A percentile compares a stretch with the other conserved stretches of the same genome.
phyloP scores from a whole-genome alignment of 1,140 invertebrate species.

The Drosophila simulans region DNA sequence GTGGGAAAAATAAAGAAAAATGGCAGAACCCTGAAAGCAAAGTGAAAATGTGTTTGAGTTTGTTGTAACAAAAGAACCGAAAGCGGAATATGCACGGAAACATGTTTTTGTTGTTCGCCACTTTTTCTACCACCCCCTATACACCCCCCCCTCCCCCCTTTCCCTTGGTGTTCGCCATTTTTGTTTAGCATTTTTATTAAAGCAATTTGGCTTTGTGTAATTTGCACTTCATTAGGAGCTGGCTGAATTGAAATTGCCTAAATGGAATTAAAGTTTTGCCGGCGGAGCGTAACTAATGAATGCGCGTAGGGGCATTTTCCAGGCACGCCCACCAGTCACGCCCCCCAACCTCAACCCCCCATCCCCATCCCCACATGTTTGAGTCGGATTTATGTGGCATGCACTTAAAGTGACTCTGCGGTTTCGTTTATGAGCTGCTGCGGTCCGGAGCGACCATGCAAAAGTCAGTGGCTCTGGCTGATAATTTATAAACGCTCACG shows the following conservation, averaged over 20 bases:
- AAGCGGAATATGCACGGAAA: conserved; percentile 51
- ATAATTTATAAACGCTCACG: conserved; percentile 73
- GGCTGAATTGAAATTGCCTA: conserved; percentile 22
- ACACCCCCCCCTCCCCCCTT: neutral
- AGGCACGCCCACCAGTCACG: too few species aligned
- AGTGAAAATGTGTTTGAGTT: conserved; percentile 77
- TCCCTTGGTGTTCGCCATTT: conserved; percentile 17
- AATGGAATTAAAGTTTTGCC: conserved; percentile 44
- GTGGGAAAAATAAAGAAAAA: conserved; percentile 1
- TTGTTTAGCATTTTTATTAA: conserved; percentile 52
- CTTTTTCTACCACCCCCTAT: neutral
- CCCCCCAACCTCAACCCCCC: too few species aligned
- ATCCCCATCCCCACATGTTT: conserved; percentile 16
- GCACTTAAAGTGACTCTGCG: conserved; percentile 73
- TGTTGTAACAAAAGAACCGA: conserved; percentile 62
- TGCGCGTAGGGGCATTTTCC: neutral
- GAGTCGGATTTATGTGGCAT: conserved; percentile 59
- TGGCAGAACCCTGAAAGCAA: conserved; percentile 60
- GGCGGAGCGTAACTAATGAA: conserved; percentile 16
- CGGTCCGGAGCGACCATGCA: conserved; percentile 71
- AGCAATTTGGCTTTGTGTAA: conserved; percentile 77
- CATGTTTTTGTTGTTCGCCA: conserved; percentile 22
- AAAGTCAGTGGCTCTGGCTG: conserved; percentile 71
- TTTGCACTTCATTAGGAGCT: conserved; percentile 71
- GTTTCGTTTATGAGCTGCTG: conserved; percentile 75